A percentile compares a stretch with the other conserved stretches of the same genome.
phyloP scores from a whole-genome alignment of 2,113 vertebrate species.

The Girardinichthys multiradiatus region DNA sequence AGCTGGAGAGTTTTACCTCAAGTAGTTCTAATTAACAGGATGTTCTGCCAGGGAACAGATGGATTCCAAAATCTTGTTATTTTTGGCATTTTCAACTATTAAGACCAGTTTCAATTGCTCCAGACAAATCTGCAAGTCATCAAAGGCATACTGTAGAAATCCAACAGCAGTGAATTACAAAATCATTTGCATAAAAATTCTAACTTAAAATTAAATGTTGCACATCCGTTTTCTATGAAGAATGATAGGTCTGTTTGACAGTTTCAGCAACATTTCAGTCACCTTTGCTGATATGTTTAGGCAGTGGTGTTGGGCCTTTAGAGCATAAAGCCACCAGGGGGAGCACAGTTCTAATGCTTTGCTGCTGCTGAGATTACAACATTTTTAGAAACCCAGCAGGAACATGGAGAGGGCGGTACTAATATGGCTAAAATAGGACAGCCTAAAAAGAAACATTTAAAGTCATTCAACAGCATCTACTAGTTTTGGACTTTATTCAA shows the following conservation, averaged over 20 bases:
- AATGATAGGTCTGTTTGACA: too few relatives aligned
- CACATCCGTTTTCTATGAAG: too few relatives aligned
- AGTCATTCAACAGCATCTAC: too few relatives aligned
- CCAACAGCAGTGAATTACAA: too few relatives aligned
- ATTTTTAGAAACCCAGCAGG: too few relatives aligned
- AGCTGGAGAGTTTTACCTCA: not conserved
- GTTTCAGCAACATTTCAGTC: too few relatives aligned
- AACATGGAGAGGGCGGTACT: too few relatives aligned
- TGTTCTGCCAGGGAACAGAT: not conserved
- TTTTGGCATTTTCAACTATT: not conserved
- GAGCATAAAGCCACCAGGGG: conserved; percentile 71
- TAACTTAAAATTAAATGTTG: too few relatives aligned
- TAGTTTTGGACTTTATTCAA: too few relatives aligned
- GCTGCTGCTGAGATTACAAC: not conserved
- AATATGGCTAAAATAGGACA: too few relatives aligned
- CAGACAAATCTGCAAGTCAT: not conserved
- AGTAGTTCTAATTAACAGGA: not conserved
- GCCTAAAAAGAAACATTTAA: too few relatives aligned
- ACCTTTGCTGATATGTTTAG: not conserved
- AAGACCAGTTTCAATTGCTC: not conserved
- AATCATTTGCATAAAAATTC: too few relatives aligned
- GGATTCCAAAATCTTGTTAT: not conserved
- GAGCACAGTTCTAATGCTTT: conserved; percentile 60
- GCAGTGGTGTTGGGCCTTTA: conserved; percentile 20
- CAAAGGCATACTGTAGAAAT: not conserved